Evolutionary conservation across 2,888 invertebrate genomes (phyloP).

Genomic region (Congeria kusceri): DNA sequence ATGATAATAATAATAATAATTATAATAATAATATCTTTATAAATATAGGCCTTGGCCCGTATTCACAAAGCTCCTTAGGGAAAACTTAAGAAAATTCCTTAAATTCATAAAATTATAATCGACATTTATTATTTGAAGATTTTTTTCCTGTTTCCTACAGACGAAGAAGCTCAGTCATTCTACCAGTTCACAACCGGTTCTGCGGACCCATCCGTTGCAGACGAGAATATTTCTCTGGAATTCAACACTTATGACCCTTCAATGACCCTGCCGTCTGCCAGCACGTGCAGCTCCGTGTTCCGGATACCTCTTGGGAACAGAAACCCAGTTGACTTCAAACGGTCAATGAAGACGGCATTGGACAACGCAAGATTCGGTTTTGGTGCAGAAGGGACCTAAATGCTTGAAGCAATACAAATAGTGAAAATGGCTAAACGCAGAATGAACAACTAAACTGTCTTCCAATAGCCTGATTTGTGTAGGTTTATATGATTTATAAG

Average conservation of each 20-base stretch:
- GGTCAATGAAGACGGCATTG: conserved; percentile 47
- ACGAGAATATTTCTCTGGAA: conserved; percentile 41
- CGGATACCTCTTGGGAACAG: conserved; percentile 58
- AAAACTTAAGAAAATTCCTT: too few species aligned
- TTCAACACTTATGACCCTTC: conserved; percentile 45
- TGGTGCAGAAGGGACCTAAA: conserved; percentile 20
- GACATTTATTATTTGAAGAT: too few species aligned
- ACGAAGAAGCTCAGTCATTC: conserved; percentile 49
- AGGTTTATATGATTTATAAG: too few species aligned
- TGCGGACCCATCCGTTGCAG: conserved; percentile 53
- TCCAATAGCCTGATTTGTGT: too few species aligned
- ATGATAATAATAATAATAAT: too few species aligned
- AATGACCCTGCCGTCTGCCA: conserved; percentile 46
- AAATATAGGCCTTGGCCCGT: too few species aligned
- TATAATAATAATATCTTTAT: too few species aligned
- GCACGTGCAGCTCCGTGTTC: conserved; percentile 43
- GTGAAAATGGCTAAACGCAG: too few species aligned
- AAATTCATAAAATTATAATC: too few species aligned
- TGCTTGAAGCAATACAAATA: too few species aligned
- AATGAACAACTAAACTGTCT: too few species aligned
- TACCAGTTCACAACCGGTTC: conserved; percentile 61
- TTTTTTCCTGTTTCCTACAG: conserved; percentile 32
- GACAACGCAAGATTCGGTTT: conserved; percentile 40
- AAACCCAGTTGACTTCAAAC: conserved; percentile 39
- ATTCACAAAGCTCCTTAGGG: too few species aligned